phyloP scores from a whole-genome alignment of 1,140 invertebrate genomes.

The Aricia agestis region DNA sequence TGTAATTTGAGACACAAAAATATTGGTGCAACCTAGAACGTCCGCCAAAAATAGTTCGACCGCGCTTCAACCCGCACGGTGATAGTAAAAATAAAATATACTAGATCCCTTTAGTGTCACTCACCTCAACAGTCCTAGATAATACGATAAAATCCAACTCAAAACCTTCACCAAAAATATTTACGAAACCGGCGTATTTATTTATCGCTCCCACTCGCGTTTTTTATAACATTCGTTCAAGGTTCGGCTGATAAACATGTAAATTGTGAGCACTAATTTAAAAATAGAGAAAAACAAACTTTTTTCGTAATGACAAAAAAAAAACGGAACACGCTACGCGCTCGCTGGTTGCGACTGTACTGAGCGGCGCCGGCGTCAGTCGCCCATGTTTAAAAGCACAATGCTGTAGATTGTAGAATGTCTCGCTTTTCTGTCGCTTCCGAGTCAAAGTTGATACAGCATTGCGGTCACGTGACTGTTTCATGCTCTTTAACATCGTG shows the following conservation, averaged over 20 bases:
- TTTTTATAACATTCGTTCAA: conserved; percentile 3
- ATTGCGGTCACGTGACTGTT: background rate
- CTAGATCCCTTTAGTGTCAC: conserved; percentile 58
- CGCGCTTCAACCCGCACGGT: conserved; percentile 48
- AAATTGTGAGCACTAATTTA: background rate
- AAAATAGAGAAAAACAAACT: background rate
- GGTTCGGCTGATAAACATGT: background rate
- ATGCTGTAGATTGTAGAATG: conserved; percentile 35
- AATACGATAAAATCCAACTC: conserved; percentile 48
- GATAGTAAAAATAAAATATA: conserved; percentile 62
- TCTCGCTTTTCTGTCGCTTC: conserved; percentile 16
- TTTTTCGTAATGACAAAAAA: background rate
- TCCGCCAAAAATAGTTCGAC: conserved; percentile 64
- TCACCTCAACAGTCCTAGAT: conserved; percentile 53
- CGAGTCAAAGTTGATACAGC: background rate
- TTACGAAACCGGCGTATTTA: conserved; percentile 22
- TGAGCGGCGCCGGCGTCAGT: conserved; percentile 50
- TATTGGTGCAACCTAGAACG: conserved; percentile 31
- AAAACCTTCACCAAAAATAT: conserved; percentile 50
- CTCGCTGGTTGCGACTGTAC: conserved; percentile 56
- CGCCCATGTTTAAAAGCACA: conserved; percentile 67
- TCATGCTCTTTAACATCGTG: background rate
- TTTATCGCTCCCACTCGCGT: conserved; percentile 3
- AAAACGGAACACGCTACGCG: conserved; percentile 45
- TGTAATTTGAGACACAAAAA: conserved; percentile 57